Evolutionary conservation across 23 tunicate genomes (phyloP).

Genomic region (Trididemnum clinides): DNA sequence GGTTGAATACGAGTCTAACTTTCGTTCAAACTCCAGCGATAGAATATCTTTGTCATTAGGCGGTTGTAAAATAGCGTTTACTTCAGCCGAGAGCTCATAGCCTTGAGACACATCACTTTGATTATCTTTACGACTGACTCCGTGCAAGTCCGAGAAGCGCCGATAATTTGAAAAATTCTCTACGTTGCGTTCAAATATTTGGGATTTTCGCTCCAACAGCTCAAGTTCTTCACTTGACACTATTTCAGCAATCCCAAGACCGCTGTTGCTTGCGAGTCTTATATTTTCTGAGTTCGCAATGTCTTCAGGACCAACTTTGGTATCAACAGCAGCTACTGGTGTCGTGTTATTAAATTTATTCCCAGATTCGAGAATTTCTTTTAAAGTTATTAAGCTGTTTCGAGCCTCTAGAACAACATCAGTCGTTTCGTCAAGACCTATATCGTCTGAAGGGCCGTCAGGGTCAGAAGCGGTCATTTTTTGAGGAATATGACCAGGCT

Average conservation of each 20-base stretch:
- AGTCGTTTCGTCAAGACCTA: conserved; percentile 64
- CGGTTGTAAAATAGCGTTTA: conserved; percentile 11
- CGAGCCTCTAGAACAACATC: conserved; percentile 58
- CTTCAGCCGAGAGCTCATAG: neutral
- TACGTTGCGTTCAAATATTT: conserved; percentile 50
- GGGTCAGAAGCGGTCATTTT: neutral
- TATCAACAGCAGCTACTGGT: neutral
- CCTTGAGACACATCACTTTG: neutral
- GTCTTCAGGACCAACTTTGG: neutral
- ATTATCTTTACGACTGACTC: neutral
- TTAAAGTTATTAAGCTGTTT: conserved; percentile 43
- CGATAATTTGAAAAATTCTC: neutral
- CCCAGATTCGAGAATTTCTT: conserved; percentile 59
- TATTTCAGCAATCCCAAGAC: neutral
- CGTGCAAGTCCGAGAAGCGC: neutral
- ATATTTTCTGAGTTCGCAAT: neutral
- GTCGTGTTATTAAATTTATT: neutral
- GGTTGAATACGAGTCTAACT: conserved; percentile 17
- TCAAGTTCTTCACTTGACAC: neutral
- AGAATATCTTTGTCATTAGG: conserved; percentile 4
- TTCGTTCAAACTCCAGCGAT: conserved; percentile 52
- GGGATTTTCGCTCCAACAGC: neutral
- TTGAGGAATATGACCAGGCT: conserved; percentile 4
- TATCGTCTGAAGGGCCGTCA: neutral
- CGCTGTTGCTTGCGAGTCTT: neutral